Conservation (phyloP, 2,113 vertebrate genomes). For the Gasterosteus aculeatus region DNA sequence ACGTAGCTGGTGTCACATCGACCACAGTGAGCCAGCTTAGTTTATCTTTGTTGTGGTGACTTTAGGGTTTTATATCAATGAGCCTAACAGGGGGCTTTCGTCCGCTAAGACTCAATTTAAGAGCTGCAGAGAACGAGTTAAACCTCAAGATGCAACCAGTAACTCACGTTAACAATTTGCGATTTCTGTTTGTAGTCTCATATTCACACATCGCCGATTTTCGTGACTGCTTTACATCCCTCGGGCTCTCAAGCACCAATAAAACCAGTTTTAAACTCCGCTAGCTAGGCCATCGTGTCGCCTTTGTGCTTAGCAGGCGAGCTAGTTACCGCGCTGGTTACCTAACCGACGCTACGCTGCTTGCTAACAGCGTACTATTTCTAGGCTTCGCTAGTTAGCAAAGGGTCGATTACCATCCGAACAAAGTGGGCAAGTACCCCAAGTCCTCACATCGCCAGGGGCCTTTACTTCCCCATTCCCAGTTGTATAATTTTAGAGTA, state of each 20-base stretch:
- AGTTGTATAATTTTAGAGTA: neutral
- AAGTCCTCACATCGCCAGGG: neutral
- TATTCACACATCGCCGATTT: neutral
- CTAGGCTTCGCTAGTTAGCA: constrained; percentile 24
- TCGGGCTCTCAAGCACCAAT: neutral
- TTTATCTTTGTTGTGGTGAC: neutral
- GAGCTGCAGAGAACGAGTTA: neutral
- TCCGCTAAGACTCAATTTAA: neutral
- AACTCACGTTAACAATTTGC: constrained; percentile 1
- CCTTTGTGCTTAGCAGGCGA: neutral
- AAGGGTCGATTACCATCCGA: constrained; percentile 6
- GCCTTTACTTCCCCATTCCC: neutral
- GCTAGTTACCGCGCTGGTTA: neutral
- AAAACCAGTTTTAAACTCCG: neutral
- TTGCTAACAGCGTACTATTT: constrained; percentile 33
- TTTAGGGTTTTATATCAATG: neutral
- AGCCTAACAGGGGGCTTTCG: neutral
- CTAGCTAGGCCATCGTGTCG: neutral
- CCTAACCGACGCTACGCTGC: neutral
- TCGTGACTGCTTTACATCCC: rapidly evolving
- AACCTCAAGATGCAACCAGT: neutral
- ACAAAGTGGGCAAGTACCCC: neutral
- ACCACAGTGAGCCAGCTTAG: neutral
- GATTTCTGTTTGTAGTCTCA: neutral
- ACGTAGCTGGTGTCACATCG: neutral